phyloP scores from a whole-genome alignment of 2,797 vertebrate species.

The Pterois miles region DNA sequence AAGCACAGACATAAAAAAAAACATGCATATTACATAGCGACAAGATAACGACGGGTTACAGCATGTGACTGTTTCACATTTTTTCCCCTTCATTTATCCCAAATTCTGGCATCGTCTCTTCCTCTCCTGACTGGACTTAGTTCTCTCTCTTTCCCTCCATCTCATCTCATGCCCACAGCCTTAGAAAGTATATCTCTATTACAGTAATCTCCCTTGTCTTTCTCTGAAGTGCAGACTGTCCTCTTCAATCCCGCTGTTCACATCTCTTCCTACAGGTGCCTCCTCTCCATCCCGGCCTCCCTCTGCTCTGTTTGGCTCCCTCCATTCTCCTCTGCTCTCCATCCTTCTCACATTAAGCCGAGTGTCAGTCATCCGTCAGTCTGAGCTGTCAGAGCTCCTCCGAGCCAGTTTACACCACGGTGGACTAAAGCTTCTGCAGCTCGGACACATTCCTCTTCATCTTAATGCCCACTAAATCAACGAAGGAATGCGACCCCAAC shows the following conservation, averaged over 20 bases:
- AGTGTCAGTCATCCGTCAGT: conserved; percentile 72
- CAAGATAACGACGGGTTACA: no score
- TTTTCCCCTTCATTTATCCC: conserved; percentile 34
- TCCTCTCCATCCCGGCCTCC: not conserved
- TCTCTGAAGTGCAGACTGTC: conserved; percentile 16
- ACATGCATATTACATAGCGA: no score
- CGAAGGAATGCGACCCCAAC: conserved; percentile 78
- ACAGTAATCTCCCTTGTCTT: conserved; percentile 15
- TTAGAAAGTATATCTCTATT: not conserved
- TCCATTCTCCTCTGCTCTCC: conserved; percentile 38
- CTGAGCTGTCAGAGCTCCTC: conserved; percentile 58
- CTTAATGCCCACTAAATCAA: conserved; percentile 84
- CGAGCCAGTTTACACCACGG: conserved; percentile 60
- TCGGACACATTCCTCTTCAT: conserved; percentile 85
- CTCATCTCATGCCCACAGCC: conserved; percentile 15
- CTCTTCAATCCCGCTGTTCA: conserved; percentile 31
- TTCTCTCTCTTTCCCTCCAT: conserved; percentile 23
- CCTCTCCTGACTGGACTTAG: conserved; percentile 25
- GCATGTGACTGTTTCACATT: conserved; percentile 16
- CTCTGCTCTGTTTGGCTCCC: not conserved
- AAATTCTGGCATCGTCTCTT: conserved; percentile 37
- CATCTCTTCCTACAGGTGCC: conserved; percentile 11
- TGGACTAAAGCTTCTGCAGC: conserved; percentile 69
- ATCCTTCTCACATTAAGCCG: conserved; percentile 57
- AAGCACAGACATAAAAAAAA: no score